A percentile compares a stretch with the other conserved stretches of the same genome.
Evolutionary conservation across 2,888 invertebrate genomes (phyloP).

Genomic region (Shargacucullia verbasci): DNA sequence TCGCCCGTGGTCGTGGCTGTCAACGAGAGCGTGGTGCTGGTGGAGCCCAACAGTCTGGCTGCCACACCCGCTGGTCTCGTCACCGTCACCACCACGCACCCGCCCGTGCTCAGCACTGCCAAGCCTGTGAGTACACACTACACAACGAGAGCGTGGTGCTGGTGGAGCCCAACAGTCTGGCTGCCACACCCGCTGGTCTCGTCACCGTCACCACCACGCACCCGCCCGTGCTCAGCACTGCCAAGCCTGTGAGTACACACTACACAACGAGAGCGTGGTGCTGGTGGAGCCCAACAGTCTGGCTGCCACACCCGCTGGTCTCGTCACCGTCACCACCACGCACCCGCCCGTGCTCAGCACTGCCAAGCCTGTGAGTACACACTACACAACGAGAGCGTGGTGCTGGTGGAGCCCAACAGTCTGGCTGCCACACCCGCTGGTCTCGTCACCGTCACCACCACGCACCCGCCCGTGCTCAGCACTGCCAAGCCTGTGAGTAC

Average conservation of each 20-base stretch:
- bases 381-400: constrained; percentile 57
- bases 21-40: constrained; percentile 64
- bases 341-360: constrained; percentile 85
- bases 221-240: constrained; percentile 70
- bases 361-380: constrained; percentile 38
- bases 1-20: constrained; percentile 67
- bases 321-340: constrained; percentile 95
- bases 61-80: constrained; percentile 92
- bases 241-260: constrained; percentile 34
- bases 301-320: constrained; percentile 91
- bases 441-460: constrained; percentile 95
- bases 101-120: constrained; percentile 51
- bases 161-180: constrained; percentile 91
- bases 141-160: constrained; percentile 63
- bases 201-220: constrained; percentile 96
- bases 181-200: constrained; percentile 92
- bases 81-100: constrained; percentile 95
- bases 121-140: constrained; percentile 33
- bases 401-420: constrained; percentile 89
- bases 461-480: constrained; percentile 87
- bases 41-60: constrained; percentile 91
- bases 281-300: constrained; percentile 90
- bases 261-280: constrained; percentile 61
- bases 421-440: constrained; percentile 92
- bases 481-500: constrained; percentile 45